Conservation (phyloP, 1,140 invertebrate species). For the Pseudomyrmex pallidus region DNA sequence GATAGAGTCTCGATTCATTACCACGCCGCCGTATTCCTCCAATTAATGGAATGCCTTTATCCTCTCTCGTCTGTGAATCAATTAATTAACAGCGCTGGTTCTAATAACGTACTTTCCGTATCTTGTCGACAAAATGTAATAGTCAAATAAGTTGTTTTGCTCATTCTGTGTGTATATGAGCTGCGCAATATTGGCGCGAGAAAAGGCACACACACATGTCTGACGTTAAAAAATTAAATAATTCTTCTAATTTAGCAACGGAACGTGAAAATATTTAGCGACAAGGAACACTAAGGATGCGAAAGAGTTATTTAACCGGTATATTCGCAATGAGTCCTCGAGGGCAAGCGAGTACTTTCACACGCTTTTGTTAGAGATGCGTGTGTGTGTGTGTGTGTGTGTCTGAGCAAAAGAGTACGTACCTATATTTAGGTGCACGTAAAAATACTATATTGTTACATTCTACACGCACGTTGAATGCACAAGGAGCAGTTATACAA, state of each 20-base stretch:
- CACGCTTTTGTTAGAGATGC: background rate
- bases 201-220: background rate
- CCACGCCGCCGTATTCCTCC: conserved; percentile 35
- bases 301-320: conserved; percentile 36
- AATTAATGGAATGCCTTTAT: conserved; percentile 46
- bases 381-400: conserved; percentile 5
- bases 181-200: no score
- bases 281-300: conserved; percentile 17
- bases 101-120: conserved; percentile 34
- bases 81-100: conserved; percentile 38
- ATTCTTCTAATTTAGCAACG: conserved; percentile 37
- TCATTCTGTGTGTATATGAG: no score
- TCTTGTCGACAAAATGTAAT: background rate
- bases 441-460: conserved; percentile 1
- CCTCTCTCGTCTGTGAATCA: background rate
- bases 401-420: conserved; percentile 2
- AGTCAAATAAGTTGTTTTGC: background rate
- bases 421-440: background rate
- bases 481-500: background rate
- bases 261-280: conserved; percentile 13
- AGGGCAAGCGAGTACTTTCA: conserved; percentile 56
- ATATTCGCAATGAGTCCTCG: conserved; percentile 62
- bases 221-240: conserved; percentile 18
- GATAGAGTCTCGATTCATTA: conserved; percentile 56
- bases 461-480: conserved; percentile 10